Evolutionary conservation across 2,797 vertebrate genomes (phyloP), one percentile per base, ranked within the genome.

Genomic region (Masticophis lateralis): DNA sequence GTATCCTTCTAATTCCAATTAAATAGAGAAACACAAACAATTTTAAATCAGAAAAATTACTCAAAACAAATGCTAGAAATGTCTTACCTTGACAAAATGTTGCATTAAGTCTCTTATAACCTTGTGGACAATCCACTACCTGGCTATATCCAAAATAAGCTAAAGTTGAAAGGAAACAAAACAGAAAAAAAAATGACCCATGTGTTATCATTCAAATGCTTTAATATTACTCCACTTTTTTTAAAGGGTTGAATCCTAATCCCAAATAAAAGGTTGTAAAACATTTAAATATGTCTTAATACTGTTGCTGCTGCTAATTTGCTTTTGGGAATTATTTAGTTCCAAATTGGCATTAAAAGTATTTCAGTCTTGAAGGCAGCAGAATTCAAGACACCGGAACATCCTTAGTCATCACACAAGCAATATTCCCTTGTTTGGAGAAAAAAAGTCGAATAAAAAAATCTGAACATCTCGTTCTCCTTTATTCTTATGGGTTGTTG

Each of bases 31-130:
- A 90, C 5, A 27, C 20, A 47, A 1, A 22, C 18, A 10, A 51
- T 91, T 91, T 11, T 90, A 43, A 51, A 79, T 79, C 5, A 93
- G 51, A 95, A 93, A 88, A 61, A 0, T n/a, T 27, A 25, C 59
- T 94, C 79, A 92, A 83, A 92, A 37, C 43, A 91, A 92, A 87
- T 4, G 25, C 3, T 47, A 61, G 3, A 47, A 94, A 16, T 89
- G 18, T 91, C 91, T 59, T 98, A 99, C 99, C 99, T 98, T 99
- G 98, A 97, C 99, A 99, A 95, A 98, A 98, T 2, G 99, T 99
- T 96, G 97, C 98, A 97, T 99, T 99, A 96, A 99, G 97, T 95
- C 98, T 98, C 95, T 98, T 99, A 97, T 99, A 99, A 92, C 99
- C 99, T 93, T 98, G 98, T 37, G 99, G 98, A 96, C 99, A 99